Evolutionary conservation across 2,797 vertebrate genomes (phyloP).

Genomic region (Neostethus bicornis): DNA sequence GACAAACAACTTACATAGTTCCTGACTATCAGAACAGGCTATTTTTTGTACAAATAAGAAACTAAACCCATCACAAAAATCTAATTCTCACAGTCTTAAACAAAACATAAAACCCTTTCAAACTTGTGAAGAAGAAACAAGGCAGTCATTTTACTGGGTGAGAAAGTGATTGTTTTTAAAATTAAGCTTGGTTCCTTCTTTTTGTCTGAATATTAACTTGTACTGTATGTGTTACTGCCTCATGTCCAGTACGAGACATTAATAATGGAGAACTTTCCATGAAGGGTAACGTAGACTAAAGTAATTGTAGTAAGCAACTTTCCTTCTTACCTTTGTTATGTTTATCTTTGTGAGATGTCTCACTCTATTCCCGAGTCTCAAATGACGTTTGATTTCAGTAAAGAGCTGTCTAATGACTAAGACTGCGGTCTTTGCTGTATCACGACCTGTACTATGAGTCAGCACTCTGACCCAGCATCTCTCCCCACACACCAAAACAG

Average conservation of each 20-base stretch:
- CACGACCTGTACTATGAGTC: slow-evolving; percentile 77
- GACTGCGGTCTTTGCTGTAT: slow-evolving; percentile 75
- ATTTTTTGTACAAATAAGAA: slow-evolving; percentile 5
- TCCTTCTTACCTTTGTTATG: neutral
- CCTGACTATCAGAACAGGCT: slow-evolving; percentile 7
- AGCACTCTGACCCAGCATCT: slow-evolving; percentile 63
- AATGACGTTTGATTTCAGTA: slow-evolving; percentile 48
- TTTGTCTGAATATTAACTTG: neutral
- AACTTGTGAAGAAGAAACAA: slow-evolving; percentile 5
- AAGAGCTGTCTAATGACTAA: slow-evolving; percentile 71
- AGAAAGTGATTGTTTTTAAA: neutral
- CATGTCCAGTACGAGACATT: no score
- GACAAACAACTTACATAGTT: neutral
- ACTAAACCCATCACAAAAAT: neutral
- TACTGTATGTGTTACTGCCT: neutral
- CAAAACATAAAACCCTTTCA: slow-evolving; percentile 8
- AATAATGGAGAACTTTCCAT: neutral
- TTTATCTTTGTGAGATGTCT: slow-evolving; percentile 15
- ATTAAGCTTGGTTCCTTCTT: neutral
- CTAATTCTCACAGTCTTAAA: neutral
- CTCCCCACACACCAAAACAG: slow-evolving; percentile 47
- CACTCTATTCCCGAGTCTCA: slow-evolving; percentile 28
- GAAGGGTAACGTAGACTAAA: neutral
- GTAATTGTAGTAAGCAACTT: neutral
- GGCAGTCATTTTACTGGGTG: neutral